Evolutionary conservation across 1,140 invertebrate species (phyloP), one percentile per base, ranked within the genome.

Genomic region (Meloidogyne chitwoodi): DNA sequence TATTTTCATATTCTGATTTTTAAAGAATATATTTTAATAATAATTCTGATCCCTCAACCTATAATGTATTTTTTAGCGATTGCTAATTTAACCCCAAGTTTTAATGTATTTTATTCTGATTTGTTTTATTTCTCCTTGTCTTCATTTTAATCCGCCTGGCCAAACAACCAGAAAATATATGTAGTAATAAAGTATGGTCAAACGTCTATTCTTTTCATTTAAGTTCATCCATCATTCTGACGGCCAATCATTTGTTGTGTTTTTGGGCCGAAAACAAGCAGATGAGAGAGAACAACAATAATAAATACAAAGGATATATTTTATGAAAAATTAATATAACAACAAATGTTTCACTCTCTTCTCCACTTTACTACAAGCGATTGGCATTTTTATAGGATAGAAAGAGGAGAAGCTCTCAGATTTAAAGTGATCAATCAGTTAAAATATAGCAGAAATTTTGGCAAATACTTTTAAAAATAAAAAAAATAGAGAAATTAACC

Each of bases 181-280:
- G 44, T 48, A 19, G 44, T 48, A 48, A 19, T 48, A 56, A 56
- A 56, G 48, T n/a, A 56, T 56, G n/a, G 19, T 67, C 19, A 41
- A 34, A 31, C 65, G 65, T 8, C 22, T 41, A 22, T 67, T 26
- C 22, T 67, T 8, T 67, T 22, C 6, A 8, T 73, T 63, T 26
- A 64, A 19, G 65, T 41, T 56, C 70, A 73, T 73, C 70, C 38
- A 73, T 73, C 70, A 61, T 73, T 56, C 70, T 73, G 56, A 73
- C 70, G 56, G 70, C 38, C 70, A 73, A 73, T 73, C 56, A 73
- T 73, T 73, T 73, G 48, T 72, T 72, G 29, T 64, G 61, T 41
- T 63, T 73, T 73, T 64, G 24, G 38, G 16, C 22, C 41, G 26
- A 73, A 61, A 73, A 69, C 41, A 56, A 56, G 68, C 61, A 44